Evolutionary conservation across 1,140 invertebrate genomes (phyloP), one percentile per base, ranked within the genome.

Genomic region (Ptiloglossa arizonensis): DNA sequence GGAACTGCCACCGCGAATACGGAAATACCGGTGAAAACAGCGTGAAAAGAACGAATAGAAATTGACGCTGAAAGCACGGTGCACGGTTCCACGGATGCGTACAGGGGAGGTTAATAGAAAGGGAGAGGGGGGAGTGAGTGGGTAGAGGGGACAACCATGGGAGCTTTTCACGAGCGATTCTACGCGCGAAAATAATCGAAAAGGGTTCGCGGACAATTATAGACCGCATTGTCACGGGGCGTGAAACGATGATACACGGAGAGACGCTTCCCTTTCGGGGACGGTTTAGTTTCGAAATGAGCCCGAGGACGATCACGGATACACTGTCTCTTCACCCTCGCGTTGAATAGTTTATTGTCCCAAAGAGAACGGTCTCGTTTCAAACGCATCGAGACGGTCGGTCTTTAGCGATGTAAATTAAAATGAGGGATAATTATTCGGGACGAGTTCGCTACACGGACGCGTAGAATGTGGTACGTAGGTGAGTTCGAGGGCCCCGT

Each of bases 281-380:
- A 27, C 11, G 17, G 72, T 75, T 75, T 75, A 29, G 57, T 68
- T 75, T 75, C 64, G 72, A 68, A 75, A 56, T 13, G 22, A 57
- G n/a, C 64, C 4, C 19, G 29, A n/a, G 63, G 52, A 19, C 41
- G 48, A 44, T 15, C 29, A 9, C 29, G 56, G 22, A 32, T 50
- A 24, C 41, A 13, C 8, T n/a, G n/a, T n/a, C n/a, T n/a, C n/a
- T n/a, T n/a, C n/a, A n/a, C 24, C 22, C 72, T 29, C 15, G 15
- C 13, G 29, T 46, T 24, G 32, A 57, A 56, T 56, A 29, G 64
- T 75, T 57, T 75, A 57, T 68, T 57, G 52, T 46, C 50, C 27
- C 52, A 24, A 41, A 11, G 22, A 19, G 35, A 29, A 66, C 48
- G 2, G 35, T n/a, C 32, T 48, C 52, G 13, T 6, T 6, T 68